phyloP scores from a whole-genome alignment of 2,888 invertebrate genomes.

The Brenthis daphne region DNA sequence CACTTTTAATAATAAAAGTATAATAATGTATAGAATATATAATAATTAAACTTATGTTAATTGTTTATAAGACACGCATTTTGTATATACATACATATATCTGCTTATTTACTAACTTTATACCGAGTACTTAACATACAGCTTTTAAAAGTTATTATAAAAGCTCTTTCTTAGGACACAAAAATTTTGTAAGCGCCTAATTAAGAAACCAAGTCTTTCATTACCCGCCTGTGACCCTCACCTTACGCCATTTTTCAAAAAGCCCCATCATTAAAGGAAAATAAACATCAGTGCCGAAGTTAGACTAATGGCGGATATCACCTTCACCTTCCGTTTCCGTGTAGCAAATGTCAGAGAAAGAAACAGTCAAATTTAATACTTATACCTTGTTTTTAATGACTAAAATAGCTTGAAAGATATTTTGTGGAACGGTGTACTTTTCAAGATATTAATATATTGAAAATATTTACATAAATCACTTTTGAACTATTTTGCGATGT shows the following conservation, averaged over 20 bases:
- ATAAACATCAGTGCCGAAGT: constrained; percentile 47
- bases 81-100: too few relatives aligned
- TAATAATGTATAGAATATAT: too few relatives aligned
- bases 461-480: constrained; percentile 47
- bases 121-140: too few relatives aligned
- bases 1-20: too few relatives aligned
- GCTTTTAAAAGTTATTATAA: neutral
- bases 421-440: constrained; percentile 10
- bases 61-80: too few relatives aligned
- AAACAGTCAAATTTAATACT: neutral
- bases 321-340: constrained; percentile 62
- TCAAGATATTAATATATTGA: constrained; percentile 50
- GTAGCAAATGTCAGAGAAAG: neutral
- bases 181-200: constrained; percentile 38
- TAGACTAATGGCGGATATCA: constrained; percentile 56
- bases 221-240: constrained; percentile 39
- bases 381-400: neutral
- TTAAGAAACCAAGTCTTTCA: constrained; percentile 42
- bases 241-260: constrained; percentile 49
- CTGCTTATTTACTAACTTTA: too few relatives aligned
- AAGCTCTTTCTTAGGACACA: neutral
- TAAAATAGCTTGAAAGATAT: constrained; percentile 13
- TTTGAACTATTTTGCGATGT: constrained; percentile 29
- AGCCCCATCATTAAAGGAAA: constrained; percentile 46
- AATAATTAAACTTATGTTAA: too few relatives aligned